Evolutionary conservation across 1,140 invertebrate species (phyloP).

Genomic region (Probaryconus sp.): DNA sequence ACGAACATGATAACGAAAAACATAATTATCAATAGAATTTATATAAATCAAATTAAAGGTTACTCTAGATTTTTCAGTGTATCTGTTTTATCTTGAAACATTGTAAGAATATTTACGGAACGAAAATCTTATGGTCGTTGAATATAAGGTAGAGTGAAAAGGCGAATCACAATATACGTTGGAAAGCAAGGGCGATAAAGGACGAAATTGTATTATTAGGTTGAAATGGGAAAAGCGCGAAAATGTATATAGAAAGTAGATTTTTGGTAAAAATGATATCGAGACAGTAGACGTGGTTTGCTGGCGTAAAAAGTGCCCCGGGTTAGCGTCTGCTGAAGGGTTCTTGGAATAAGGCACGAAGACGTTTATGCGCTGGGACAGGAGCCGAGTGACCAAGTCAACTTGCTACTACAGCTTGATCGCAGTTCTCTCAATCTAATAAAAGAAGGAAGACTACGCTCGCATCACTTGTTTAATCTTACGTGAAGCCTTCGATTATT

Average conservation of each 20-base stretch:
- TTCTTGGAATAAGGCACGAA: conserved; percentile 66
- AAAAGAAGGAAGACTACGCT: conserved; percentile 63
- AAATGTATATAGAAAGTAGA: conserved; percentile 54
- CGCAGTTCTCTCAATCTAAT: conserved; percentile 72
- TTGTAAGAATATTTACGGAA: conserved; percentile 7
- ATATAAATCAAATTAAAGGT: no score
- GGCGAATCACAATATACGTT: conserved; percentile 48
- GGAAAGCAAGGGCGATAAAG: conserved; percentile 49
- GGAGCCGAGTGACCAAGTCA: conserved; percentile 75
- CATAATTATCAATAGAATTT: no score
- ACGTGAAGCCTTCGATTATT: neutral
- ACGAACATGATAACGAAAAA: no score
- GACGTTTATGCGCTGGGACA: conserved; percentile 73
- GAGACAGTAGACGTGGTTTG: conserved; percentile 65
- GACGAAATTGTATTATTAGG: conserved; percentile 52
- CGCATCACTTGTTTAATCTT: conserved; percentile 6
- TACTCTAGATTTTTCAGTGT: no score
- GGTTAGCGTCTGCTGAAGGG: conserved; percentile 57
- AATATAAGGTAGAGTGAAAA: conserved; percentile 7
- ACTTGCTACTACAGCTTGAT: conserved; percentile 71
- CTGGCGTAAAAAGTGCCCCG: conserved; percentile 71
- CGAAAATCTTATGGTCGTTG: conserved; percentile 29
- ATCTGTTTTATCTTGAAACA: no score
- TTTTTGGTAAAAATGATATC: conserved; percentile 63
- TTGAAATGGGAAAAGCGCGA: conserved; percentile 45